These are phyloP conservation scores for Phoenicopterus ruber DNA, from an alignment of 2,113 vertebrate species.

Conservation along the genomic window DNA sequence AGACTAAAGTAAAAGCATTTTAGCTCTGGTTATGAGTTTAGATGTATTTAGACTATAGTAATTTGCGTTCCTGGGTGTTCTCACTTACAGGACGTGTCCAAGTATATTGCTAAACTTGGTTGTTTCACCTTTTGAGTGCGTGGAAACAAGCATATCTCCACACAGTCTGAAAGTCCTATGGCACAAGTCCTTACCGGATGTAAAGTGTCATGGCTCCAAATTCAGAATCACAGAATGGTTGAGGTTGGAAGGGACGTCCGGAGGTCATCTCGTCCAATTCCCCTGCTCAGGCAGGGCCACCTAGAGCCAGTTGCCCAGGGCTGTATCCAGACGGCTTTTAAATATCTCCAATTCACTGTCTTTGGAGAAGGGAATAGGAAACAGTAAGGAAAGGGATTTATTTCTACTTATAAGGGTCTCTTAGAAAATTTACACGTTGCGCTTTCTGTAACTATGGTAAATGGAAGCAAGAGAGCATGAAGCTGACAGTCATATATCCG, in stretches of 20 bases:
- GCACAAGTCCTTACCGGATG: background rate
- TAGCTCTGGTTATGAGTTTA: background rate
- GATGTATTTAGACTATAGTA: background rate
- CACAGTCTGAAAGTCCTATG: background rate
- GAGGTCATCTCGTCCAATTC: background rate
- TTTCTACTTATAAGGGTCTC: background rate
- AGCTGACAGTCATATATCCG: background rate
- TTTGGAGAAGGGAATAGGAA: background rate
- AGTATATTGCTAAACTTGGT: background rate
- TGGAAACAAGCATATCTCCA: background rate
- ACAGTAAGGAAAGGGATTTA: background rate
- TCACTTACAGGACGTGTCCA: background rate
- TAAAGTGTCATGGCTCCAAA: background rate
- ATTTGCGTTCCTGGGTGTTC: background rate
- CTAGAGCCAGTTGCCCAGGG: background rate
- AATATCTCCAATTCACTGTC: background rate
- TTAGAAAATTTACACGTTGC: background rate
- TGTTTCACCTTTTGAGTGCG: background rate
- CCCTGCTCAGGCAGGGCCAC: background rate
- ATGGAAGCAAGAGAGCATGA: background rate
- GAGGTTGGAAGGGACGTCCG: background rate
- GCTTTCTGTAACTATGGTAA: background rate
- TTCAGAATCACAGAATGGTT: background rate
- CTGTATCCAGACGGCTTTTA: background rate
- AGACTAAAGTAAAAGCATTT: background rate